A percentile compares a stretch with the other conserved stretches of the same genome.
These are phyloP conservation scores for Plebejus argus DNA, from an alignment of 2,888 invertebrate species.

Conservation along the genomic window DNA sequence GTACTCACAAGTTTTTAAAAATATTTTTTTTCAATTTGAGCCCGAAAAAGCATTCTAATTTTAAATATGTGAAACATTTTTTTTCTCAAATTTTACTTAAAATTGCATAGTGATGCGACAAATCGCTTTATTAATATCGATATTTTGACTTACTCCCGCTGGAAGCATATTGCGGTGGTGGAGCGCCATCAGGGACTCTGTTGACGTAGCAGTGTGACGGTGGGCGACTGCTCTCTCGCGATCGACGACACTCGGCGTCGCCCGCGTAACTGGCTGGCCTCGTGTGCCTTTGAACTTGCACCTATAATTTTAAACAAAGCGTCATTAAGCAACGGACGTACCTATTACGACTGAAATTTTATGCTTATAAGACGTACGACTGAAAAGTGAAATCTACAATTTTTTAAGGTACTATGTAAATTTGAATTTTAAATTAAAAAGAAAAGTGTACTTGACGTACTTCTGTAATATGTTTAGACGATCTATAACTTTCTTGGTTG, in stretches of 20 bases:
- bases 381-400: too few relatives aligned
- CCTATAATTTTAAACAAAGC: slow-evolving; percentile 44
- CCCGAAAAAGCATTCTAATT: not conserved
- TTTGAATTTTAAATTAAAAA: not conserved
- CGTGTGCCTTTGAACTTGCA: slow-evolving; percentile 59
- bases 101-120: not conserved
- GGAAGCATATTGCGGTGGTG: slow-evolving; percentile 80
- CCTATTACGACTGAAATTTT: too few relatives aligned
- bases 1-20: too few relatives aligned
- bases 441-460: slow-evolving; percentile 47
- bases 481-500: slow-evolving; percentile 65
- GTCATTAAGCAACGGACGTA: not conserved
- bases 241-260: slow-evolving; percentile 48
- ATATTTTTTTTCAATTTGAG: not conserved
- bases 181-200: slow-evolving; percentile 49
- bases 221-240: slow-evolving; percentile 45
- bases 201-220: slow-evolving; percentile 51
- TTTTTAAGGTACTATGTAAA: too few relatives aligned
- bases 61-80: too few relatives aligned
- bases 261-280: slow-evolving; percentile 75
- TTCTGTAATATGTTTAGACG: slow-evolving; percentile 67
- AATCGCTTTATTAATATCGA: not conserved
- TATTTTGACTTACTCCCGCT: slow-evolving; percentile 81
- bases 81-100: not conserved
- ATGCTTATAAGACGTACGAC: too few relatives aligned